Conservation (phyloP, 2,888 invertebrate species). For the Asteroscopus sphinx region DNA sequence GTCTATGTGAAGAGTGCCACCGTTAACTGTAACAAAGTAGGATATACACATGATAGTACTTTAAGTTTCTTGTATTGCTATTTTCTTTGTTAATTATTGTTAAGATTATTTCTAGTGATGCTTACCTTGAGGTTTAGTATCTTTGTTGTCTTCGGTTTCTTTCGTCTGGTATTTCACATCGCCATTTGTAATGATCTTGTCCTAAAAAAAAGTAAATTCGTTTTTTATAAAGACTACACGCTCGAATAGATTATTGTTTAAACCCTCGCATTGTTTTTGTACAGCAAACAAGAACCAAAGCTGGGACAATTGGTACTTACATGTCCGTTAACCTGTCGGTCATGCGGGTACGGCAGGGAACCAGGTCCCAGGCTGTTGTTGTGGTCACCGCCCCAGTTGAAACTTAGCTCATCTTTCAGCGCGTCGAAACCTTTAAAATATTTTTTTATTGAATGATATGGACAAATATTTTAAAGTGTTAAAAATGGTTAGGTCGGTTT, state of each 20-base stretch:
- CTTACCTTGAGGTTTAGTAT: slow-evolving; percentile 79
- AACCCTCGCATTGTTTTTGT: too few species aligned
- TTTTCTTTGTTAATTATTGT: neutral
- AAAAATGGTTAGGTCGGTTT: too few species aligned
- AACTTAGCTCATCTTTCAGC: slow-evolving; percentile 93
- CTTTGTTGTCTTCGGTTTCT: slow-evolving; percentile 68
- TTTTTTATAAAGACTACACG: neutral
- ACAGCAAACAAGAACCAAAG: neutral
- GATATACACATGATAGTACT: neutral
- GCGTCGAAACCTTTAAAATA: slow-evolving; percentile 91
- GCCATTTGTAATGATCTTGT: slow-evolving; percentile 82
- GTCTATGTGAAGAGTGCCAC: slow-evolving; percentile 77
- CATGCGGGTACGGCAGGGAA: slow-evolving; percentile 77
- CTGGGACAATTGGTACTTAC: slow-evolving; percentile 61
- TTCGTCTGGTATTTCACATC: slow-evolving; percentile 78
- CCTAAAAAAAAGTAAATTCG: slow-evolving; percentile 63
- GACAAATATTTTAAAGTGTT: neutral
- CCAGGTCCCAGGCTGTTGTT: slow-evolving; percentile 90
- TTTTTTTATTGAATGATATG: neutral
- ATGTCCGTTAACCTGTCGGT: slow-evolving; percentile 78
- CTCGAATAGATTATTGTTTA: neutral
- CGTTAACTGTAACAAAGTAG: slow-evolving; percentile 75
- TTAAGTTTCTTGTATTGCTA: too few species aligned
- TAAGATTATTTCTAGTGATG: neutral
- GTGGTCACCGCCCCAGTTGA: slow-evolving; percentile 93